These are phyloP conservation scores for Tenrec ecaudatus DNA, from an alignment of 2,113 vertebrate genomes.

Conservation along the genomic window DNA sequence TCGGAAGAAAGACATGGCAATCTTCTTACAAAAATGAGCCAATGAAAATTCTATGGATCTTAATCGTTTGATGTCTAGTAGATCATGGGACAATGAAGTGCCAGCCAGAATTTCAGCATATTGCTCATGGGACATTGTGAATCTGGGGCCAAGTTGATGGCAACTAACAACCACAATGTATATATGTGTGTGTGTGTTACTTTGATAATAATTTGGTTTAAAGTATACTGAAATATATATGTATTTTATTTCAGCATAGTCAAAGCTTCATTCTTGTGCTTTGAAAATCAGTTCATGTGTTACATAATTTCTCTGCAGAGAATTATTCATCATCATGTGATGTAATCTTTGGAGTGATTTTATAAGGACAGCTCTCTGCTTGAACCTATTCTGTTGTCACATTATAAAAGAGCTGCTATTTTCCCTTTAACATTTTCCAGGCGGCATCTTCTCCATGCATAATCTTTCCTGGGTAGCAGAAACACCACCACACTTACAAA, in stretches of 20 bases:
- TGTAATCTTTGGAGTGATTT: slow-evolving; percentile 50
- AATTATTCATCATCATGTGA: neutral
- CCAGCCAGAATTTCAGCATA: neutral
- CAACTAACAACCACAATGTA: neutral
- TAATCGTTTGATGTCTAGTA: neutral
- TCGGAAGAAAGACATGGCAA: neutral
- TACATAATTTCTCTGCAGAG: slow-evolving; percentile 10
- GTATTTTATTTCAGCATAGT: neutral
- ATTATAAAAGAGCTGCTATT: slow-evolving; percentile 28
- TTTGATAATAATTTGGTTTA: neutral
- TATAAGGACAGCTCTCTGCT: slow-evolving; percentile 23
- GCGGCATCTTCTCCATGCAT: slow-evolving; percentile 2
- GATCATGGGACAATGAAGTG: neutral
- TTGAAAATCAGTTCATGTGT: slow-evolving; percentile 35
- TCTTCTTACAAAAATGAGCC: neutral
- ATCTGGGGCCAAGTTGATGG: neutral
- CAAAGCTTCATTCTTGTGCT: slow-evolving; percentile 47
- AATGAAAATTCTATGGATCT: neutral
- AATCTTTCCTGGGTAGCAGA: neutral
- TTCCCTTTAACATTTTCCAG: slow-evolving; percentile 37
- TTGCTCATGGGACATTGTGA: neutral
- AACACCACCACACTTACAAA: neutral
- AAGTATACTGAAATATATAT: neutral
- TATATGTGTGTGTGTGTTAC: neutral
- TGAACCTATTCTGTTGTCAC: neutral